Evolutionary conservation across 2,797 vertebrate species (phyloP), one percentile per base, ranked within the genome.

Genomic region (Gallirallus australis): DNA sequence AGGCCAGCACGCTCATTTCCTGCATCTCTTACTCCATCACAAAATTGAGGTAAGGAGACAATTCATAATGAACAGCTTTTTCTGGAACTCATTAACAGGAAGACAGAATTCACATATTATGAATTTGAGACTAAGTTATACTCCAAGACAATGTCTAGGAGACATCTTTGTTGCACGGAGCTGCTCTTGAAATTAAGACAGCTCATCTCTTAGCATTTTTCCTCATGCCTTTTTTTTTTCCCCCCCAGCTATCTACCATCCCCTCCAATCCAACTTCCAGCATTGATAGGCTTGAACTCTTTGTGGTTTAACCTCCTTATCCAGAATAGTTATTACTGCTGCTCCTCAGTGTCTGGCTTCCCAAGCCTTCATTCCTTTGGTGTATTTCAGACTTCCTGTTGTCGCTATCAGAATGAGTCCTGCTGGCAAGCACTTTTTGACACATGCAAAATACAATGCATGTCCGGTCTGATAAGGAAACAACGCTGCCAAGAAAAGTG

Each of bases 341-440:
- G 57, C 45, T 84, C 8, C 40, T 72, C 70, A 24, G 31, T n/a
- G 71, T 69, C 82, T 82, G 75, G 56, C 65, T 95, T 72, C 73
- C 68, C 45, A 69, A 78, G 81, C 77, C 77, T 50, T 86, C 66
- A 65, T 92, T 86, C 81, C 69, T 96, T 79, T 79, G 61, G 56
- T 86, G 82, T 82, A 40, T 72, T 92, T 95, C 77, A 96, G 83
- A 76, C 56, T 94, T 96, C 92, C 96, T 96, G 68, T 86, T 96
- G 92, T 88, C 1, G 19, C 78, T 94, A 85, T 78, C 86, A 77
- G 57, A 60, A 77, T 24, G 48, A 95, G 15, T 45, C 56, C 78
- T 78, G 77, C 80, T 91, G 92, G 77, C 80, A 85, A 90, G 71
- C 54, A 65, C 45, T 95, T 72, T 91, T 48, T 92, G 93, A 96